Conservation (phyloP, 2,888 invertebrate species). For the Tiphia femorata region DNA sequence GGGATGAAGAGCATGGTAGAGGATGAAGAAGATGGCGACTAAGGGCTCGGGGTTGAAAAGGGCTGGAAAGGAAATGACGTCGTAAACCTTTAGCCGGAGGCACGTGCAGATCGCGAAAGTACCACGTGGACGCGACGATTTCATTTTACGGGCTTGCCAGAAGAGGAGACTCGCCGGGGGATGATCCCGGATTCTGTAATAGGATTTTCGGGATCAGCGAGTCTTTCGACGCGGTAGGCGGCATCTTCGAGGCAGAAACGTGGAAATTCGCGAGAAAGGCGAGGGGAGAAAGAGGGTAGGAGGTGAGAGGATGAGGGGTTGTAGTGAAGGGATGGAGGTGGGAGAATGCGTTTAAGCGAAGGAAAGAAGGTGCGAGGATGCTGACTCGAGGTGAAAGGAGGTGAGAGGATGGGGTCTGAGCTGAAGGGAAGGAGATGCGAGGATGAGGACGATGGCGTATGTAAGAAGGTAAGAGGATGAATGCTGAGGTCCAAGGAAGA, state of each 20-base stretch:
- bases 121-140: conserved; percentile 39
- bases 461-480: no score
- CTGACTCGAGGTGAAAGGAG: no score
- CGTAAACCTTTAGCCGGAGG: conserved; percentile 28
- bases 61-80: conserved; percentile 8
- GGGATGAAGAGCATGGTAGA: no score
- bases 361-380: no score
- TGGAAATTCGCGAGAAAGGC: not conserved
- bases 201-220: conserved; percentile 41
- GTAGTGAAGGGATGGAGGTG: no score
- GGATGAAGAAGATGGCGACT: not conserved
- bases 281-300: not conserved
- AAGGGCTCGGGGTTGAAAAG: no score
- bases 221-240: conserved; percentile 13
- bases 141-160: conserved; percentile 40
- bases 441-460: no score
- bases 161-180: conserved; percentile 20
- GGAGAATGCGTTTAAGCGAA: no score
- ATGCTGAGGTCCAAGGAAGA: no score
- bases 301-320: no score
- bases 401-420: no score
- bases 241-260: conserved; percentile 32
- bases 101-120: conserved; percentile 36
- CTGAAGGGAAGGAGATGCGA: no score
- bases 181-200: conserved; percentile 35